A percentile compares a stretch with the other conserved stretches of the same genome.
Evolutionary conservation across 1,140 invertebrate genomes (phyloP).

Genomic region (Rhizoglyphus robini): DNA sequence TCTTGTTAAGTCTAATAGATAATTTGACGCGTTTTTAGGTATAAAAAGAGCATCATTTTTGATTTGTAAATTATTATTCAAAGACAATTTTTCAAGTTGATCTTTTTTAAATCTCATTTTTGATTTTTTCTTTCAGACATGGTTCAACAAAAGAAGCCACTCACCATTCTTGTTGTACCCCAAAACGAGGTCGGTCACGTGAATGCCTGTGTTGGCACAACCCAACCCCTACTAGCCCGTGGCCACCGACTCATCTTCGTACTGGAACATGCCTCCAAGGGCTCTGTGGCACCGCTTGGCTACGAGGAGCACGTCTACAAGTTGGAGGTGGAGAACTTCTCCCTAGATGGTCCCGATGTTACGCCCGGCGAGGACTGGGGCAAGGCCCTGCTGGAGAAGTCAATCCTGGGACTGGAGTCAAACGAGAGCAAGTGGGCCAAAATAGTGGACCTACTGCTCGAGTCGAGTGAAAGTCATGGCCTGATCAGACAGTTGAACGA

Average conservation of each 20-base stretch:
- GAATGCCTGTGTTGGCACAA: not conserved
- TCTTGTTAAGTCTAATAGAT: too few species aligned
- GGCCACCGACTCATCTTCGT: not conserved
- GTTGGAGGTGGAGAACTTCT: too few species aligned
- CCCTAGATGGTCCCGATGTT: not conserved
- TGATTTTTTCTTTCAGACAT: too few species aligned
- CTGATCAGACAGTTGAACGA: not conserved
- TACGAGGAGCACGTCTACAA: not conserved
- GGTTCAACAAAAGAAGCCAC: not conserved
- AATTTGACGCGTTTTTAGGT: too few species aligned
- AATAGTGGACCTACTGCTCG: not conserved
- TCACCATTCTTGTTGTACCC: not conserved
- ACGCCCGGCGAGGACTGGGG: not conserved
- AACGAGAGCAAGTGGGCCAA: not conserved
- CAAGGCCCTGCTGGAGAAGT: not conserved
- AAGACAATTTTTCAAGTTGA: too few species aligned
- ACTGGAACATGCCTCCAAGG: not conserved
- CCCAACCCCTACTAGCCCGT: not conserved
- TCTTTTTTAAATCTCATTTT: too few species aligned
- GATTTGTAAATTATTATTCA: too few species aligned
- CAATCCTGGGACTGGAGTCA: too few species aligned
- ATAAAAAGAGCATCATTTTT: too few species aligned
- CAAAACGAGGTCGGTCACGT: not conserved
- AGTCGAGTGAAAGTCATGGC: not conserved
- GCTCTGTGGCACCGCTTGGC: not conserved